These are phyloP conservation scores for Littorina saxatilis DNA, from an alignment of 1,140 invertebrate genomes.

Conservation along the genomic window DNA sequence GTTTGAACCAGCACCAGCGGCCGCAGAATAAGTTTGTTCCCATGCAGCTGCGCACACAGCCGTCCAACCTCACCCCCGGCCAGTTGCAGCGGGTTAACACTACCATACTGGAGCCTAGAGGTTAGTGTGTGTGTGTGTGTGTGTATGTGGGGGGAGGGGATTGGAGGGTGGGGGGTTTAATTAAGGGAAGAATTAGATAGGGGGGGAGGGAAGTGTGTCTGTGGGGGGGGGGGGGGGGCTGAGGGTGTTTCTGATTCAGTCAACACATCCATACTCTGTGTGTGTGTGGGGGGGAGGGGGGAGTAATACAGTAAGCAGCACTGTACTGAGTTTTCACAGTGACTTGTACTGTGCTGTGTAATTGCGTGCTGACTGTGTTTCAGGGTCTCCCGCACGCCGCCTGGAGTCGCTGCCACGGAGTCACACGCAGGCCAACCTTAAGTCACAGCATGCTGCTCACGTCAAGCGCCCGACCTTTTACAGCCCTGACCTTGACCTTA, in stretches of 20 bases:
- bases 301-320: too few species aligned
- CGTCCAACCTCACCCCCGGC: slow-evolving; percentile 52
- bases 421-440: slow-evolving; percentile 45
- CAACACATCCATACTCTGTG: too few species aligned
- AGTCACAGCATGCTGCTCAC: slow-evolving; percentile 5
- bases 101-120: slow-evolving; percentile 51
- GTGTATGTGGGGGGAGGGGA: not conserved
- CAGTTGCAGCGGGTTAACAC: slow-evolving; percentile 60
- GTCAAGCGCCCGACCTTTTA: slow-evolving; percentile 31
- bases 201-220: too few species aligned
- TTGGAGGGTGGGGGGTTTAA: not conserved
- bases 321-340: too few species aligned
- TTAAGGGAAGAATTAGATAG: too few species aligned
- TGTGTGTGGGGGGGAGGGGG: not conserved
- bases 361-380: not conserved
- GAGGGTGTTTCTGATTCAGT: not conserved
- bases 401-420: slow-evolving; percentile 54
- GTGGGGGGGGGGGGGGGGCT: too few species aligned
- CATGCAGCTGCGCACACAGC: slow-evolving; percentile 62
- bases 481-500: slow-evolving; percentile 23
- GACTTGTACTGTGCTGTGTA: not conserved
- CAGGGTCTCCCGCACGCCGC: slow-evolving; percentile 46
- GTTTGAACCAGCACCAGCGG: slow-evolving; percentile 13
- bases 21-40: slow-evolving; percentile 57
- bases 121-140: not conserved